A percentile compares a stretch with the other conserved stretches of the same genome.
Evolutionary conservation across 1,140 invertebrate species (phyloP).

Genomic region (Drosophila aff.): DNA sequence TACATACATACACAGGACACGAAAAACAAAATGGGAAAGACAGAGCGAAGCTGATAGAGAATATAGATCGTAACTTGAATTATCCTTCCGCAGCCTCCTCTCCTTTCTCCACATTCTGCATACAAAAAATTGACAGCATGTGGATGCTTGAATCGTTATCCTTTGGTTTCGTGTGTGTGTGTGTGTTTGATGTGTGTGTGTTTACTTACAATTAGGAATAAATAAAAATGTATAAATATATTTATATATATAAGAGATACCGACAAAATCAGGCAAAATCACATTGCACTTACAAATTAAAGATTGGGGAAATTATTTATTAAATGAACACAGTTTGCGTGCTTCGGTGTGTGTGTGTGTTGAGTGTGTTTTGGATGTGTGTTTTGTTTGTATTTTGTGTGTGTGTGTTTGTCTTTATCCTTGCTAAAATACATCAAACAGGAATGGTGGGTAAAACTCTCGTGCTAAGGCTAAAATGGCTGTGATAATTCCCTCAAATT

Average conservation of each 20-base stretch:
- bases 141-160: conserved; percentile 13
- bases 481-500: conserved; percentile 56
- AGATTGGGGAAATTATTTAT: conserved; percentile 37
- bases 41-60: conserved; percentile 40
- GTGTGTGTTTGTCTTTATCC: conserved; percentile 44
- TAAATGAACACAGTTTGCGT: conserved; percentile 81
- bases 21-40: conserved; percentile 40
- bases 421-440: conserved; percentile 76
- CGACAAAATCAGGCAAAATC: conserved; percentile 48
- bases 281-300: conserved; percentile 75
- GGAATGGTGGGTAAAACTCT: conserved; percentile 80
- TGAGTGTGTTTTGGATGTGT: conserved; percentile 36
- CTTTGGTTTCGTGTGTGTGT: conserved; percentile 43
- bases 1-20: conserved; percentile 57
- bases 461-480: conserved; percentile 83
- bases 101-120: conserved; percentile 7
- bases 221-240: conserved; percentile 29
- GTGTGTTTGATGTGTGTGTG: conserved; percentile 11
- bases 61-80: conserved; percentile 15
- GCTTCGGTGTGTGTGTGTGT: conserved; percentile 52
- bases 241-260: conserved; percentile 17
- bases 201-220: conserved; percentile 50
- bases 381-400: conserved; percentile 17
- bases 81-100: background rate
- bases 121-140: conserved; percentile 45